phyloP scores from a whole-genome alignment of 2,113 vertebrate species.

The Erinaceus europaeus region DNA sequence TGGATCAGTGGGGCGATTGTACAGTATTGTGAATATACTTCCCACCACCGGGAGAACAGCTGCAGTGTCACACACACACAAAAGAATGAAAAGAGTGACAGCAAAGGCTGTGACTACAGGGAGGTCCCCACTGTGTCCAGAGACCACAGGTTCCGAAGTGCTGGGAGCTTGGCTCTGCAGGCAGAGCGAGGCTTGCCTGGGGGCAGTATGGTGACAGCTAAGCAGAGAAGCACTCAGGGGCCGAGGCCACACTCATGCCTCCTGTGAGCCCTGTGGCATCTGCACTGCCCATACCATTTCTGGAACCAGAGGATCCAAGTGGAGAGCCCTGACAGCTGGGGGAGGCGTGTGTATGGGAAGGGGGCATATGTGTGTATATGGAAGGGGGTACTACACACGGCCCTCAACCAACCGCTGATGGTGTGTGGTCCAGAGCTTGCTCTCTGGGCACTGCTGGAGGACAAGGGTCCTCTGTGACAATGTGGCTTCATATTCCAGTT shows the following conservation, averaged over 20 bases:
- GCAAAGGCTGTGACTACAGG: neutral
- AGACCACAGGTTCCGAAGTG: no score
- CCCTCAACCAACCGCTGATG: conserved; percentile 30
- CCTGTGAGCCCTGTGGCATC: conserved; percentile 67
- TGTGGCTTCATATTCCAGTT: neutral
- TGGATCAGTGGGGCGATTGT: neutral
- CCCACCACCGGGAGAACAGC: no score
- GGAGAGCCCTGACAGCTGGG: conserved; percentile 75
- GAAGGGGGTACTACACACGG: conserved; percentile 24
- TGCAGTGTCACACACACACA: no score
- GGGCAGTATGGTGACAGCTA: conserved; percentile 79
- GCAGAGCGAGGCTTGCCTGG: no score
- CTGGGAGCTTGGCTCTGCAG: no score
- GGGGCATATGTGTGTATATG: neutral
- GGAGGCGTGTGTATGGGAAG: no score
- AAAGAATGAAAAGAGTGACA: neutral
- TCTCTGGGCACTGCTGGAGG: conserved; percentile 25
- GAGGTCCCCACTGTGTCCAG: neutral
- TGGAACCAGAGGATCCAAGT: conserved; percentile 65
- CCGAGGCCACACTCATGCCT: conserved; percentile 52
- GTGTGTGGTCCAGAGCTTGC: conserved; percentile 39
- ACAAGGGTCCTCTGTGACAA: neutral
- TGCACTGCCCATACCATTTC: conserved; percentile 70
- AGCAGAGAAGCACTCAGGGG: conserved; percentile 46
- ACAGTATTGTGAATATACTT: neutral